Evolutionary conservation across 1,140 invertebrate species (phyloP), one percentile per base, ranked within the genome.

Genomic region (Potamilus streckersoni): DNA sequence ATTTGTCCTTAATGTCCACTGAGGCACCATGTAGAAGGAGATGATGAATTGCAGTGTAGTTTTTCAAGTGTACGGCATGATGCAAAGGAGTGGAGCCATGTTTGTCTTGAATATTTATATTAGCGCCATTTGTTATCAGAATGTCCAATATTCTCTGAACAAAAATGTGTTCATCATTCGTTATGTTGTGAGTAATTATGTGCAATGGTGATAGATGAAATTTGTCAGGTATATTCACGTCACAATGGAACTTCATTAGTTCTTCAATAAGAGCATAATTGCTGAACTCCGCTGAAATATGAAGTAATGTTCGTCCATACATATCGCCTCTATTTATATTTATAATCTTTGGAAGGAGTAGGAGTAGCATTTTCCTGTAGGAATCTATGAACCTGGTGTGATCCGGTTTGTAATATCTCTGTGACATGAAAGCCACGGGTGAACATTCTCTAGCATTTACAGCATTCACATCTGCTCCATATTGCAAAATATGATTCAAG

Each of bases 381-480:
- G 65, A 20, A 20, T n/a, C 27, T 27, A n/a, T 66, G 27, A 20
- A 66, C 17, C 17, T 20, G 4, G 65, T 31, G 49, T 66, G 17
- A 17, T 66, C 65, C 2, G 65, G 65, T 31, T 66, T 66, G 65
- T 66, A 66, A 31, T 66, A 38, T 66, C 65, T n/a, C 27, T 66
- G 65, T n/a, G 65, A 31, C 49, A 66, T 31, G 49, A 31, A 66
- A 19, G 49, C 65, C 27, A 66, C 5, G 6, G 19, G 19, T 11
- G 65, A 31, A 31, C 49, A 16, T 19, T 31, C 27, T 66, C 65
- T n/a, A 17, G 19, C 5, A 38, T 66, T 27, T 66, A 20, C 27
- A 20, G 27, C 6, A 66, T 66, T 66, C 49, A 66, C 27, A 17
- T 19, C 17, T n/a, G 65, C 65, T 27, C 65, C 65, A 31, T 38